Evolutionary conservation across 2,113 vertebrate genomes (phyloP).

Genomic region (Platichthys flesus): DNA sequence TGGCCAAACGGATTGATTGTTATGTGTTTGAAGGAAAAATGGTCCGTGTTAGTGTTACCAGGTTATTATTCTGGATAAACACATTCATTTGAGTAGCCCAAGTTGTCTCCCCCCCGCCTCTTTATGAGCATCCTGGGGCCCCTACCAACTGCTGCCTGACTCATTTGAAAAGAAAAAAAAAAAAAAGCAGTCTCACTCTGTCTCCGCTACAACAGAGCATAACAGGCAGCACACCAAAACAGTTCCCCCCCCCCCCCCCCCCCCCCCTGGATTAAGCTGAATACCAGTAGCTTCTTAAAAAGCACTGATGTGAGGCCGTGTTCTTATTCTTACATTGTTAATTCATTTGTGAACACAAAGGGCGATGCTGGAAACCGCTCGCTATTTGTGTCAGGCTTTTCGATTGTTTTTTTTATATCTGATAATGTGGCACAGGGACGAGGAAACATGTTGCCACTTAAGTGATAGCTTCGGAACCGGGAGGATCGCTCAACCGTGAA

Average conservation of each 20-base stretch:
- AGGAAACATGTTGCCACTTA: background rate
- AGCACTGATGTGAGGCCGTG: conserved; percentile 4
- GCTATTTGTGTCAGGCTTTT: background rate
- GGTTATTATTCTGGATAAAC: conserved; percentile 57
- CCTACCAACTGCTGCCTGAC: conserved; percentile 69
- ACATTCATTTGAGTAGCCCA: conserved; percentile 62
- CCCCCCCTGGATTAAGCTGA: conserved; percentile 7
- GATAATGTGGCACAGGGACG: background rate
- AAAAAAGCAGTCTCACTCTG: conserved; percentile 36
- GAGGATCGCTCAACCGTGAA: background rate
- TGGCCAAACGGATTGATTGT: background rate
- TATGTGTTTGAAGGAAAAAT: background rate
- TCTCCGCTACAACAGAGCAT: conserved; percentile 24
- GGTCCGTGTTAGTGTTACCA: conserved; percentile 43
- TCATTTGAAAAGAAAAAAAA: conserved; percentile 64
- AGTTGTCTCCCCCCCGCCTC: conserved; percentile 46
- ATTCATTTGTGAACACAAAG: background rate
- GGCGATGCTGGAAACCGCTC: too few species aligned
- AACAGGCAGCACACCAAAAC: conserved; percentile 36
- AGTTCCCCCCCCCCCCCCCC: background rate
- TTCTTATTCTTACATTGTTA: background rate
- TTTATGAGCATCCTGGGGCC: conserved; percentile 54
- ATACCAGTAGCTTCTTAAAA: conserved; percentile 38
- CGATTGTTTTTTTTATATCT: background rate
- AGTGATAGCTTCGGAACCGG: background rate